These are phyloP conservation scores for Gallinago stenura DNA, from an alignment of 2,797 vertebrate species.

Conservation along the genomic window DNA sequence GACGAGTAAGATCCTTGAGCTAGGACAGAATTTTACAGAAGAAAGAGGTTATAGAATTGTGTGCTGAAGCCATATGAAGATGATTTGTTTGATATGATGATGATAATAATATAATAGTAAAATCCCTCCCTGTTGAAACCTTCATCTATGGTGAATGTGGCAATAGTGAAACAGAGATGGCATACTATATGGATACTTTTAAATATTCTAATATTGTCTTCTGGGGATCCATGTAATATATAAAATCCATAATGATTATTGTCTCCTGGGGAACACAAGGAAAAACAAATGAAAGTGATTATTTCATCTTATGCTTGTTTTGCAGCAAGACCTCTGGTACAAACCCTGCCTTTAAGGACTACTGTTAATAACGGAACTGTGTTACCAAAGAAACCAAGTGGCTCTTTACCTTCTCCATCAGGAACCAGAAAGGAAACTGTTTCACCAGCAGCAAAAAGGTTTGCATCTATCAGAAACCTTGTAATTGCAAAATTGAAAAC, in stretches of 20 bases:
- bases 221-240: neutral
- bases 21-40: neutral
- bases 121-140: neutral
- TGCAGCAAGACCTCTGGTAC: conserved; percentile 93
- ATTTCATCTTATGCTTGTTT: conserved; percentile 52
- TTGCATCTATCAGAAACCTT: neutral
- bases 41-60: neutral
- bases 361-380: conserved; percentile 94
- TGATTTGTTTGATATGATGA: neutral
- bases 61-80: neutral
- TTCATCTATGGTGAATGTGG: neutral
- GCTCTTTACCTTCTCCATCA: conserved; percentile 91
- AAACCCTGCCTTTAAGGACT: conserved; percentile 90
- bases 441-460: conserved; percentile 89
- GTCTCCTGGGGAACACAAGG: neutral
- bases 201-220: neutral
- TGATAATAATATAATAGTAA: neutral
- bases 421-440: conserved; percentile 89
- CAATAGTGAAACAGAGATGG: neutral
- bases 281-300: neutral
- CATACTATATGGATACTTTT: neutral
- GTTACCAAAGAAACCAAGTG: conserved; percentile 93
- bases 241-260: neutral
- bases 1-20: neutral
- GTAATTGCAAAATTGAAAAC: neutral